These are phyloP conservation scores for Peromyscus leucopus DNA, from an alignment of 2,113 vertebrate species.

Conservation along the genomic window DNA sequence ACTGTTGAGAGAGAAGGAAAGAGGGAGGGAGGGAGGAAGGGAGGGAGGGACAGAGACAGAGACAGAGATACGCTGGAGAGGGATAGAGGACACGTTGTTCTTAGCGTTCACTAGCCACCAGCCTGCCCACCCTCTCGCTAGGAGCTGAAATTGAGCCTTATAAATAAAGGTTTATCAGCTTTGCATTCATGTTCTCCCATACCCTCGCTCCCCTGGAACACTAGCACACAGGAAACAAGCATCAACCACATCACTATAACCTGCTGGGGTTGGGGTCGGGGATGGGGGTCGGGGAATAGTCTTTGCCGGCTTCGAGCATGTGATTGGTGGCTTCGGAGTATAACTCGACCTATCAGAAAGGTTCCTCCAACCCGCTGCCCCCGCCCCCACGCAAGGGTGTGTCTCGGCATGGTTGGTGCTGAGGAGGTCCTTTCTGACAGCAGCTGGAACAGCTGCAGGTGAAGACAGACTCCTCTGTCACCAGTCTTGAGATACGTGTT, in stretches of 20 bases:
- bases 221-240: neutral
- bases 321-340: neutral
- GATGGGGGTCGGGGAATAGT: too few relatives aligned
- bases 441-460: neutral
- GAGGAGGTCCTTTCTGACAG: neutral
- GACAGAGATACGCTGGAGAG: fast-evolving
- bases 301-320: neutral
- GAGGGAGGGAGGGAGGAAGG: too few relatives aligned
- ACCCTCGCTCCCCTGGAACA: neutral
- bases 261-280: neutral
- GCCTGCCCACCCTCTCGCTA: neutral
- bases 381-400: neutral
- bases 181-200: too few relatives aligned
- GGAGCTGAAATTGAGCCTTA: neutral
- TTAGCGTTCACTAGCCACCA: neutral
- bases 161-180: neutral
- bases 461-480: neutral
- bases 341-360: neutral
- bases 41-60: too few relatives aligned
- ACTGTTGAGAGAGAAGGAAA: too few relatives aligned
- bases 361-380: neutral
- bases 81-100: neutral
- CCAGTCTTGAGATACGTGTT: neutral
- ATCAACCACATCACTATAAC: neutral
- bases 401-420: neutral